Evolutionary conservation across 1,140 invertebrate species (phyloP), one percentile per base, ranked within the genome.

Genomic region (Bombus fervidus): DNA sequence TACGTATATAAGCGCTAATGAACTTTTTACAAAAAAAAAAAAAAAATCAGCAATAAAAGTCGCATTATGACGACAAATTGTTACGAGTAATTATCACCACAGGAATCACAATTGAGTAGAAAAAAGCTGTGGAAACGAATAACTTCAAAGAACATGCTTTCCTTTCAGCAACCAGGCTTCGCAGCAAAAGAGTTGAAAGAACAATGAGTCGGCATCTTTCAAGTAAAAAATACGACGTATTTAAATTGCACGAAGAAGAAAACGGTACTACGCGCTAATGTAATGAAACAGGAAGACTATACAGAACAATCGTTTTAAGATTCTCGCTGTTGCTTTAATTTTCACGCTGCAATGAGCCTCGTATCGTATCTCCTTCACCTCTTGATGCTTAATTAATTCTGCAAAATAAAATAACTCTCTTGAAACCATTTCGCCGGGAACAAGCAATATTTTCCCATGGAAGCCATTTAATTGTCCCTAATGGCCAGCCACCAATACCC

Each of bases 351-450:
- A 59, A 62, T 15, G 57, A 78, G 37, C 37, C 39, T 41, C 28
- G 57, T 18, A 37, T 78, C 75, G 57, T 66, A 78, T 64, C 59
- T 64, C 59, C 41, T 78, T 78, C 59, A 31, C 75, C 62, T 41
- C 75, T 78, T 78, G 59, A 78, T 59, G 59, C 57, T 78, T 64
- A 64, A 78, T 78, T 78, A 64, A 78, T 78, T 78, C 39, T 15
- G 10, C 15, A 34, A 64, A 64, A 78, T 78, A 78, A 41, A 39
- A 41, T 59, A 64, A 34, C 15, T 1, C 6, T 8, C 69, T n/a
- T n/a, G 41, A 13, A 37, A 12, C 3, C 25, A 10, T 59, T 78
- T 31, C 37, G 15, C 15, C 28, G 9, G n/a, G 1, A 39, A 18
- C 9, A 75, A 75, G 18, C 10, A 53, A 53, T 13, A 34, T 78